Percentiles rank a stretch among this genome's conserved stretches.
Evolutionary conservation across 2,797 vertebrate species (phyloP).

Genomic region (Oreochromis mossambicus): DNA sequence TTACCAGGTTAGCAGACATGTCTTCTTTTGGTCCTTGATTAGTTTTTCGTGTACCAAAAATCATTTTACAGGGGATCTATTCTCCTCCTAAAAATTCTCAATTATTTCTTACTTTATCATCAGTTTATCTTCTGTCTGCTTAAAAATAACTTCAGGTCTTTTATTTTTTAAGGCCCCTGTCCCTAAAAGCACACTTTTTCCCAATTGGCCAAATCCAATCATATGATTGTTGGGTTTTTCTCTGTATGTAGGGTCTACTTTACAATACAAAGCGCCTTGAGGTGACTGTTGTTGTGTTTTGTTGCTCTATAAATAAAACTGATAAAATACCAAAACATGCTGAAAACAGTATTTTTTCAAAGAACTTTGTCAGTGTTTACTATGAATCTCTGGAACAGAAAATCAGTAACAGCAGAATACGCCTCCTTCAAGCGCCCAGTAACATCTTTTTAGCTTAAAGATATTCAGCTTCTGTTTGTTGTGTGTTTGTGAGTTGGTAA

Average conservation of each 20-base stretch:
- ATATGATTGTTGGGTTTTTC: background rate
- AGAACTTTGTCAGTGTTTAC: background rate
- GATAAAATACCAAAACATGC: background rate
- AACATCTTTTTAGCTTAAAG: background rate
- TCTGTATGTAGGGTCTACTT: background rate
- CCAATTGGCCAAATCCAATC: background rate
- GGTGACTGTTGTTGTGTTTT: background rate
- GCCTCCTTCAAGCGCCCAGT: background rate
- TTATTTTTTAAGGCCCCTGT: background rate
- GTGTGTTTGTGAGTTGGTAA: background rate
- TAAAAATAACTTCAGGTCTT: background rate
- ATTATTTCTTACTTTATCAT: background rate
- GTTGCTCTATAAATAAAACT: background rate
- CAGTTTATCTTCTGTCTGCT: background rate
- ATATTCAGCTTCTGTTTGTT: background rate
- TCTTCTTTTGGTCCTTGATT: background rate
- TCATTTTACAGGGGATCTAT: background rate
- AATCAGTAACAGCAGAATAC: background rate
- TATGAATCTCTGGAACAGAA: background rate
- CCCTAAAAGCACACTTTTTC: background rate
- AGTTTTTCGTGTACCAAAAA: background rate
- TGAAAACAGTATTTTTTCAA: background rate
- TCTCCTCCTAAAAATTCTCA: background rate
- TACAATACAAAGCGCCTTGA: background rate
- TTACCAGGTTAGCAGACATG: no score